phyloP scores from a whole-genome alignment of 2,797 vertebrate species.

The Peromyscus nudipes region DNA sequence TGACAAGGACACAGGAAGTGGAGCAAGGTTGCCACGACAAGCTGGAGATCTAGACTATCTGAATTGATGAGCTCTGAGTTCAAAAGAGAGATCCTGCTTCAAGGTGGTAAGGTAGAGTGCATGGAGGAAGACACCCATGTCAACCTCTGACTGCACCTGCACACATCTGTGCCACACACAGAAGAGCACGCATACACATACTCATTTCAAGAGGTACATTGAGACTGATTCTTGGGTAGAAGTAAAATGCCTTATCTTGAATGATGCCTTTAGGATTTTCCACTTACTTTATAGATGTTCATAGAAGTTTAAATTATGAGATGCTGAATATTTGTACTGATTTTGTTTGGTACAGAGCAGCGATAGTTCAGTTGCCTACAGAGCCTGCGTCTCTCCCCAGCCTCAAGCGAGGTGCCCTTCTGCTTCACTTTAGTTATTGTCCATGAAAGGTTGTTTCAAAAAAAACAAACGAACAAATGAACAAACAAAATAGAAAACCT shows the following conservation, averaged over 20 bases:
- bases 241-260: constrained; percentile 12
- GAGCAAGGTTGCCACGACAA: neutral
- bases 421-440: neutral
- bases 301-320: constrained; percentile 31
- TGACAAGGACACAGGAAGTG: neutral
- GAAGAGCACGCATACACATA: too few relatives aligned
- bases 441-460: constrained; percentile 20
- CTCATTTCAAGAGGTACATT: neutral
- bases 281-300: neutral
- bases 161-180: neutral
- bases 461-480: neutral
- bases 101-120: neutral
- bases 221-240: neutral
- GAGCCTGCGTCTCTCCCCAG: neutral
- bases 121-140: neutral
- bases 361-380: neutral
- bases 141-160: neutral
- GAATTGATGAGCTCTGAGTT: neutral
- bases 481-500: neutral
- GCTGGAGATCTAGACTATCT: neutral
- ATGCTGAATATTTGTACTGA: neutral
- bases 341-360: neutral
- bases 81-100: neutral
- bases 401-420: neutral
- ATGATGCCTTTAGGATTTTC: neutral